Base-by-base conservation (phyloP, 2,797 vertebrate species). In the Netta rufina region DNA sequence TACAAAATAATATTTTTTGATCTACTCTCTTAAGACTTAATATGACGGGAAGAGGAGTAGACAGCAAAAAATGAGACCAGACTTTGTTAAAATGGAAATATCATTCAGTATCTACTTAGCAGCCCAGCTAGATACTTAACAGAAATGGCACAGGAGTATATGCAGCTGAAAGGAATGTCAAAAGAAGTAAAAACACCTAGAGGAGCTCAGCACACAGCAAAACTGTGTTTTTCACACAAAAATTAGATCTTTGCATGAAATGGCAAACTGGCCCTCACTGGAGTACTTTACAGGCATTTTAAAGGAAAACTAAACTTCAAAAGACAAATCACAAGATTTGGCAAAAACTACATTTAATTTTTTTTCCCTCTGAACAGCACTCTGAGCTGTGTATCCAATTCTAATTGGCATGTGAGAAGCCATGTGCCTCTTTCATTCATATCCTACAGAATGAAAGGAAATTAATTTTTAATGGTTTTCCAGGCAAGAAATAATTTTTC, bases 401-500 rank as follows among this genome's bases (percentile, higher is more conserved):
- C 89, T 85, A 87, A 92, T 47, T 90, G 84, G 84, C 71, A 95
- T 81, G 62, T 39, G 76, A 0, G 0, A 82, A 65, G 74, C 79
- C 61, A 19, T 2, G 21, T 65, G 77, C 73, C 77, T 41, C 66
- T 73, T 78, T 88, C 71, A 20, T 19, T 90, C 33, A 38, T 22
- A 54, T 61, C 56, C 75, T 66, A 21, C 28, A 79, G 41, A 60
- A 95, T 66, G 82, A 95, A 85, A 89, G 56, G 56, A 84, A 89
- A 92, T 84, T 61, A 65, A 80, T 78, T 89, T 95, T 91, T 95
- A 95, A 95, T 74, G 76, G 81, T 54, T 87, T 96, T 76, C 45
- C 19, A 94, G 78, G 62, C 57, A 92, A 93, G 73, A 94, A 95
- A 87, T 66, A 82, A 73, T 88, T 89, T 92, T 91, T 94, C 93